Evolutionary conservation across 2,113 vertebrate genomes (phyloP), one percentile per base, ranked within the genome.

Genomic region (Calonectris borealis): DNA sequence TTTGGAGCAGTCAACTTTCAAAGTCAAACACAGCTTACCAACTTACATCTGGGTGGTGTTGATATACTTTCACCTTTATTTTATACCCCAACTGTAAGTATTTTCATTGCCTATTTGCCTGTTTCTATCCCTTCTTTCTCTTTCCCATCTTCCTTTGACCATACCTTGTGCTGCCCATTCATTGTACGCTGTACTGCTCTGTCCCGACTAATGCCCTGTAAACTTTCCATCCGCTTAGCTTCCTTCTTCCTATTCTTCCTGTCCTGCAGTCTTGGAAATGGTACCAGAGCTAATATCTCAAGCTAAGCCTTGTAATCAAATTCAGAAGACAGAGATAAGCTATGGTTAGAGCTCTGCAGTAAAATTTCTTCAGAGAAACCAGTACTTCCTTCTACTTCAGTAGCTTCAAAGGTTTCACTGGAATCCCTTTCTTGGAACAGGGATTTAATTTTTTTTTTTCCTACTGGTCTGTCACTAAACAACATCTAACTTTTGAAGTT

Each of bases 1-100:
- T 88, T 66, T 31, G 20, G 36, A 86, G 40, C 26, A 48, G 16
- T 68, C 51, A 60, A 0, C 42, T 82, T 86, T 55, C 44, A 71
- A 32, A 49, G 27, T 84, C 69, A 69, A 88, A 70, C 14, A 72
- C 18, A 66, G 16, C 2, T 71, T 93, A 82, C 18, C 1, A 2
- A 52, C 1, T 0, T 71, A 1, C 44, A 29, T 48, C 22, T 77
- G 16, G 13, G 22, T 77, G 32, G 62, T 7, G 4, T 0, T 86
- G 38, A 17, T 86, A 27, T 15, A 36, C 5, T 66, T 82, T 64
- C 29, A 60, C 16, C 46, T 87, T 64, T 83, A 48, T 66, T 93
- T 93, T 68, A 32, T 73, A 48, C 17, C 12, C 4, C 38, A 78
- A 0, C 31, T 73, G 14, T 70, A 73, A 42, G 6, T 66, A 34